A percentile compares a stretch with the other conserved stretches of the same genome.
Conservation (phyloP, 2,797 vertebrate species). For the Austrolebias charrua region DNA sequence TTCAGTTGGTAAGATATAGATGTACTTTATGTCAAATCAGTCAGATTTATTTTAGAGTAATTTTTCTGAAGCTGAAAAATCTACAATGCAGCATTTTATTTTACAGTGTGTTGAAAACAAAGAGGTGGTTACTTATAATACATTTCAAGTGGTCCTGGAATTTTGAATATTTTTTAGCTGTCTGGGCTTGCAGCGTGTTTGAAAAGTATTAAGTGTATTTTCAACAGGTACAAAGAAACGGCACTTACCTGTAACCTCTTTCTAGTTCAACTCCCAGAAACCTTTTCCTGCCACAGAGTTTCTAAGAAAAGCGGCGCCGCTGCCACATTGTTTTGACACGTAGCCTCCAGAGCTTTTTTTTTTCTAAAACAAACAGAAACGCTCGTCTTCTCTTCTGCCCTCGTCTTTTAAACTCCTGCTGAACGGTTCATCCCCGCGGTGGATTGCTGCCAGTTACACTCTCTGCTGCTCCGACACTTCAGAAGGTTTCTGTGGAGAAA, state of each 20-base stretch:
- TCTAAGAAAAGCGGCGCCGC: slow-evolving; percentile 26
- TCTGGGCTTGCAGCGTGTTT: not conserved
- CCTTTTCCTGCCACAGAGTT: slow-evolving; percentile 30
- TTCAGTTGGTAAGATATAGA: no score
- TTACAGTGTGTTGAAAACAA: not conserved
- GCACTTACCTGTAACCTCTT: not conserved
- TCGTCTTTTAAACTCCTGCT: slow-evolving; percentile 40
- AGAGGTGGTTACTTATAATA: not conserved
- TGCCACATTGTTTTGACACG: slow-evolving; percentile 54
- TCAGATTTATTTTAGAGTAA: no score
- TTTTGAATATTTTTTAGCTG: not conserved
- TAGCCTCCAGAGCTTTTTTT: slow-evolving; percentile 46
- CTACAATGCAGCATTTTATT: no score
- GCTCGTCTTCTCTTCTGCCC: slow-evolving; percentile 13
- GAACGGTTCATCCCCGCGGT: slow-evolving; percentile 35
- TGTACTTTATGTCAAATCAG: no score
- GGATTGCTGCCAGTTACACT: slow-evolving; percentile 34
- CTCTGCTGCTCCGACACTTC: slow-evolving; percentile 21
- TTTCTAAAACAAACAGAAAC: slow-evolving; percentile 10
- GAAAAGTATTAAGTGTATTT: not conserved
- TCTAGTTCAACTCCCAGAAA: not conserved
- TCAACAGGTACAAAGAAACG: not conserved
- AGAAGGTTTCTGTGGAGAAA: not conserved
- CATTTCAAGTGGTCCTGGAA: not conserved
- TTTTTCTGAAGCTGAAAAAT: no score